Conservation (phyloP, 1,140 invertebrate genomes). For the Chelonus insularis region DNA sequence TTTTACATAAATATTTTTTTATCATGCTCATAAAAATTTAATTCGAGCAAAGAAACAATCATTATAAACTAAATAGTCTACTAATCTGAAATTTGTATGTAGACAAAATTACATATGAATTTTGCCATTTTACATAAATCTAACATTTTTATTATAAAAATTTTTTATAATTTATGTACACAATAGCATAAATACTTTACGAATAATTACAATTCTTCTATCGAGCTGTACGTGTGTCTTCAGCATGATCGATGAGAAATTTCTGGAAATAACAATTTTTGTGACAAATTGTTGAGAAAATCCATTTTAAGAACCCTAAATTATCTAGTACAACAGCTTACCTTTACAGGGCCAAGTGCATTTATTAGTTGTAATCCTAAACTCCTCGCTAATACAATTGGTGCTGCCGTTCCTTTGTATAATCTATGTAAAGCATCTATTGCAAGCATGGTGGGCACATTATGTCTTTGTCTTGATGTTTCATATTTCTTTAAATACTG, state of each 20-base stretch:
- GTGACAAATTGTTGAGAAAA: neutral
- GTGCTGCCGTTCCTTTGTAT: constrained; percentile 77
- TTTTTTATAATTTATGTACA: too few relatives aligned
- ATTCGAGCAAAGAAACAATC: too few relatives aligned
- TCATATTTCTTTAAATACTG: constrained; percentile 84
- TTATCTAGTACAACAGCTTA: constrained; percentile 39
- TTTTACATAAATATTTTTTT: too few relatives aligned
- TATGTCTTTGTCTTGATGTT: constrained; percentile 78
- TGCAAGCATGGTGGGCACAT: constrained; percentile 84
- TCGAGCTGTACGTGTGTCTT: constrained; percentile 25
- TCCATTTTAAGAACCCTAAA: neutral
- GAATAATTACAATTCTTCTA: too few relatives aligned
- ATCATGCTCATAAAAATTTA: too few relatives aligned
- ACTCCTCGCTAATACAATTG: constrained; percentile 80
- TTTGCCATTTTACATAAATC: too few relatives aligned
- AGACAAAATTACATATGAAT: too few relatives aligned
- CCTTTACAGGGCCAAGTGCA: constrained; percentile 78
- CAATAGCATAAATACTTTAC: too few relatives aligned
- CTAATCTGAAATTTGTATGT: too few relatives aligned
- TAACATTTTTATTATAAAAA: too few relatives aligned
- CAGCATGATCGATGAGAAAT: constrained; percentile 39
- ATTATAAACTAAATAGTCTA: too few relatives aligned
- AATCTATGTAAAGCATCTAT: constrained; percentile 87
- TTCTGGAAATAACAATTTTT: constrained; percentile 33
- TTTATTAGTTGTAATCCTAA: constrained; percentile 85